phyloP scores from a whole-genome alignment of 2,888 invertebrate species.

The Noctuana brunneofusca region DNA sequence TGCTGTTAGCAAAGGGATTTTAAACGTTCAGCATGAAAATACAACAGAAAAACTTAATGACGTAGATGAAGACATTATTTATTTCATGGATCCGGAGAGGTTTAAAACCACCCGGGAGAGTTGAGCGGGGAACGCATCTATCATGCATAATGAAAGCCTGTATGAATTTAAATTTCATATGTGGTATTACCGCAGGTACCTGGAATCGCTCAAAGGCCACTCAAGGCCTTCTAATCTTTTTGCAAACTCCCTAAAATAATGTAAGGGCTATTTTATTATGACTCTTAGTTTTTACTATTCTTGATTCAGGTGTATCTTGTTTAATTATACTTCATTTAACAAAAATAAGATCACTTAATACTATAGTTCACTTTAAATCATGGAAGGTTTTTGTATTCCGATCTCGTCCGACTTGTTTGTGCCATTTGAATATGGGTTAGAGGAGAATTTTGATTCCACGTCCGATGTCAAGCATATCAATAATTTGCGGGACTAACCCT shows the following conservation, averaged over 20 bases:
- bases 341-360: neutral
- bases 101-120: constrained; percentile 34
- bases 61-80: constrained; percentile 32
- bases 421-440: neutral
- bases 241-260: neutral
- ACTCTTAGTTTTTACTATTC: neutral
- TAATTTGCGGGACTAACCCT: constrained; percentile 14
- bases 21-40: constrained; percentile 17
- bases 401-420: constrained; percentile 13
- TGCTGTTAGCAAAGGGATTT: constrained; percentile 2
- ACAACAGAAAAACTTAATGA: constrained; percentile 13
- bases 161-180: constrained; percentile 24
- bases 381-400: neutral
- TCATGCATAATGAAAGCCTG: constrained; percentile 31
- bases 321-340: too few species aligned
- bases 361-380: neutral
- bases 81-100: constrained; percentile 32
- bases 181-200: constrained; percentile 8
- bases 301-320: neutral
- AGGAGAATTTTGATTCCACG: constrained; percentile 10
- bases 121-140: constrained; percentile 27
- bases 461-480: constrained; percentile 5
- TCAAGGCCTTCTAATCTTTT: constrained; percentile 1
- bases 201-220: neutral
- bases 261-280: neutral